Evolutionary conservation across 2,888 invertebrate species (phyloP).

Genomic region (Julus scanicus): DNA sequence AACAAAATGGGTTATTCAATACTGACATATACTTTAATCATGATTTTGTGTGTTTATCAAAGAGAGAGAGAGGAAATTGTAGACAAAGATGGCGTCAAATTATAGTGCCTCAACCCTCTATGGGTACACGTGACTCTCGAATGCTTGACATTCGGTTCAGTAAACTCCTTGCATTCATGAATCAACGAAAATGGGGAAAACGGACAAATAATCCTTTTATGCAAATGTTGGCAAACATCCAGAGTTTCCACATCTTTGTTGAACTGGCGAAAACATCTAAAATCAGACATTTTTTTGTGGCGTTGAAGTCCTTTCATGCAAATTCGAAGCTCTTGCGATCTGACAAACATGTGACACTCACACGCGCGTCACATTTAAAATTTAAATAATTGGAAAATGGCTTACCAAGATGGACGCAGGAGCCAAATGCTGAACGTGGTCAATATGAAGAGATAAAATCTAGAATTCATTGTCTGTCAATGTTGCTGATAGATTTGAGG

Average conservation of each 20-base stretch:
- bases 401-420: not conserved
- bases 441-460: constrained; percentile 5
- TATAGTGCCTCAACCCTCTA: not conserved
- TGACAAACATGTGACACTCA: not conserved
- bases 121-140: not conserved
- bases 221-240: constrained; percentile 22
- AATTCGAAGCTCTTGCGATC: not conserved
- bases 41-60: no score
- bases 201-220: constrained; percentile 15
- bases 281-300: not conserved
- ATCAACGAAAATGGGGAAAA: not conserved
- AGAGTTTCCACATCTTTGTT: not conserved
- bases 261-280: not conserved
- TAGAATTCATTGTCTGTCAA: not conserved
- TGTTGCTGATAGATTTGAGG: not conserved
- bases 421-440: constrained; percentile 25
- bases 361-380: not conserved
- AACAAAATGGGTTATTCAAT: no score
- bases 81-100: not conserved
- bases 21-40: no score
- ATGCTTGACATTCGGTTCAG: not conserved
- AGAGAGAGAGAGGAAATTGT: not conserved
- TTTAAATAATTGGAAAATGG: not conserved
- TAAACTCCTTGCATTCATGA: not conserved
- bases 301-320: not conserved